A percentile compares a stretch with the other conserved stretches of the same genome.
Conservation (phyloP, 2,888 invertebrate species). For the Endomychus coccineus region DNA sequence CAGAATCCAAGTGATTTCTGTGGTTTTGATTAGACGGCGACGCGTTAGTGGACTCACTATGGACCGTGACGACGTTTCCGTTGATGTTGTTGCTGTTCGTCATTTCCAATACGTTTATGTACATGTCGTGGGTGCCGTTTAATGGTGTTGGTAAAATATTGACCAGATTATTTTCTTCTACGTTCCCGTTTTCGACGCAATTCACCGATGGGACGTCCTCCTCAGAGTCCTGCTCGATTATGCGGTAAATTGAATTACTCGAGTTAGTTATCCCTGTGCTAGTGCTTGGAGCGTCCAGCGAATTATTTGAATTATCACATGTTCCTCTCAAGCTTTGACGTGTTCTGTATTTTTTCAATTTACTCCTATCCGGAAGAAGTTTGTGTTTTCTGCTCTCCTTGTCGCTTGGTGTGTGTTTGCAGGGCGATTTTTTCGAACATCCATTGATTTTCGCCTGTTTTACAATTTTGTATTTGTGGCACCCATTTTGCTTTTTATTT, state of each 20-base stretch:
- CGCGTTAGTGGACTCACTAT: neutral
- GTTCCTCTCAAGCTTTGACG: slow-evolving; percentile 31
- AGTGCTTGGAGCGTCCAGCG: slow-evolving; percentile 57
- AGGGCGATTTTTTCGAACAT: slow-evolving; percentile 20
- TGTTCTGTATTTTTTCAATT: slow-evolving; percentile 32
- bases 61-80: no score
- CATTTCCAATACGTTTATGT: slow-evolving; percentile 37
- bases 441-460: slow-evolving; percentile 21
- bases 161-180: slow-evolving; percentile 42
- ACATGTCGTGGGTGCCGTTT: slow-evolving; percentile 47
- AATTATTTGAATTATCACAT: slow-evolving; percentile 37
- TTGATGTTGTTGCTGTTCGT: slow-evolving; percentile 47
- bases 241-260: slow-evolving; percentile 32
- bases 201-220: slow-evolving; percentile 43
- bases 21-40: slow-evolving; percentile 14
- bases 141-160: slow-evolving; percentile 54
- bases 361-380: slow-evolving; percentile 17
- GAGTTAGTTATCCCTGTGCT: slow-evolving; percentile 51
- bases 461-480: slow-evolving; percentile 25
- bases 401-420: slow-evolving; percentile 14
- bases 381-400: slow-evolving; percentile 23
- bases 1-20: slow-evolving; percentile 10
- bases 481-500: slow-evolving; percentile 5
- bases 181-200: slow-evolving; percentile 23
- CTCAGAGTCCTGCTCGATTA: slow-evolving; percentile 54